Conservation (phyloP, 2,113 vertebrate species). For the Oreochromis spilurus region DNA sequence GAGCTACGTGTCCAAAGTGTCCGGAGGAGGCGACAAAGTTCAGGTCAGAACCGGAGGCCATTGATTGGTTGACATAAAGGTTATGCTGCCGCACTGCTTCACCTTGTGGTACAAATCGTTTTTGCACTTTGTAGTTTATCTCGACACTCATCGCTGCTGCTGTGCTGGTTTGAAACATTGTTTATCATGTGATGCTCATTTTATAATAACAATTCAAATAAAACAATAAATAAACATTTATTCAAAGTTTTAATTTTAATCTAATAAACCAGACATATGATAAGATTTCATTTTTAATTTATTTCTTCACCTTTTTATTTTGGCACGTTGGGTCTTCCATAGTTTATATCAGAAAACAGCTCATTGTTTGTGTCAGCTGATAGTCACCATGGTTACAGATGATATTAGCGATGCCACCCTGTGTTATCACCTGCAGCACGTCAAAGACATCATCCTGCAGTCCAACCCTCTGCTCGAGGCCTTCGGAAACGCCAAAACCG, state of each 20-base stretch:
- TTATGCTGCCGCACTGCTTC: neutral
- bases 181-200: neutral
- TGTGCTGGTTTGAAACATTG: neutral
- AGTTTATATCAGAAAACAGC: neutral
- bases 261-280: neutral
- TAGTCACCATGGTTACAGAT: neutral
- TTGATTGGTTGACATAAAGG: neutral
- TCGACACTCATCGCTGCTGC: neutral
- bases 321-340: neutral
- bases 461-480: constrained; percentile 95
- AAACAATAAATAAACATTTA: neutral
- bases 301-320: neutral
- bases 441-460: constrained; percentile 96
- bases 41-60: constrained; percentile 62
- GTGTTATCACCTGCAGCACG: constrained; percentile 71
- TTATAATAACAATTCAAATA: neutral
- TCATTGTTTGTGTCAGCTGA: neutral
- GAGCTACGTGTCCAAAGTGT: constrained; percentile 82
- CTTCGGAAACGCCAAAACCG: constrained; percentile 93
- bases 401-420: neutral
- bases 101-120: neutral
- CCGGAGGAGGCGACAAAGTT: constrained; percentile 78
- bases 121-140: neutral
- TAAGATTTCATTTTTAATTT: neutral
- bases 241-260: neutral